Percentiles rank a stretch among this genome's conserved stretches.
Conservation (phyloP, 2,797 vertebrate species). For the Aselliscus stoliczkanus region DNA sequence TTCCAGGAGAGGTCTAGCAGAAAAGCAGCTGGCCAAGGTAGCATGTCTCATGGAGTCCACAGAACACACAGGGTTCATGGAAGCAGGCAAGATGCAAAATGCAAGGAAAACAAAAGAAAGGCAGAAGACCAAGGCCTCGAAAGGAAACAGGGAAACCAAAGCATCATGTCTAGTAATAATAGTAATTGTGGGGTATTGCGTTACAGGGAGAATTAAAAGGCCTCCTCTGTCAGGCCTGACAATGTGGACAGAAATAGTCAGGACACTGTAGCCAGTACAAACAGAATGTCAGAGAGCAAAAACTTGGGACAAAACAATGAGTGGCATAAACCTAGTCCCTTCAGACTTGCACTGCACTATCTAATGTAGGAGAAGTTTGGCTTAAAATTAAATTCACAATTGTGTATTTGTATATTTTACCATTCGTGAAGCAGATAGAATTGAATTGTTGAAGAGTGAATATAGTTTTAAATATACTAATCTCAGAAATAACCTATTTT, state of each 20-base stretch:
- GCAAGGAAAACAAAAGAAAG: background rate
- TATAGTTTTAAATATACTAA: background rate
- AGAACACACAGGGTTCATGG: background rate
- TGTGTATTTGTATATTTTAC: background rate
- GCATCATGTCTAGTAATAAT: background rate
- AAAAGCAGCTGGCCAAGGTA: background rate
- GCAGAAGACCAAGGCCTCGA: background rate
- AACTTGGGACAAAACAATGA: background rate
- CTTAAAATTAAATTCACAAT: background rate
- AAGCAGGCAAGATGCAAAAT: background rate
- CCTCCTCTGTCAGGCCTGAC: background rate
- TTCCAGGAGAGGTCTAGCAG: background rate
- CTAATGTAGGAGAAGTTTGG: background rate
- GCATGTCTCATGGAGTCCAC: rapidly evolving
- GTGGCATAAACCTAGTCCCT: background rate
- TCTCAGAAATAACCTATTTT: background rate
- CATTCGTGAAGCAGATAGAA: background rate
- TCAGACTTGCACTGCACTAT: background rate
- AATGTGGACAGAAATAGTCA: background rate
- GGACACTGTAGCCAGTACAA: background rate
- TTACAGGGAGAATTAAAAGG: background rate
- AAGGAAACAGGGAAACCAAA: background rate
- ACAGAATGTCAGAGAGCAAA: background rate
- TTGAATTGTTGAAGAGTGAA: background rate
- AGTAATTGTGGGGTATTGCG: background rate